These are phyloP conservation scores for Drosophila mojavensis DNA, from an alignment of 1,140 invertebrate genomes.

Conservation along the genomic window DNA sequence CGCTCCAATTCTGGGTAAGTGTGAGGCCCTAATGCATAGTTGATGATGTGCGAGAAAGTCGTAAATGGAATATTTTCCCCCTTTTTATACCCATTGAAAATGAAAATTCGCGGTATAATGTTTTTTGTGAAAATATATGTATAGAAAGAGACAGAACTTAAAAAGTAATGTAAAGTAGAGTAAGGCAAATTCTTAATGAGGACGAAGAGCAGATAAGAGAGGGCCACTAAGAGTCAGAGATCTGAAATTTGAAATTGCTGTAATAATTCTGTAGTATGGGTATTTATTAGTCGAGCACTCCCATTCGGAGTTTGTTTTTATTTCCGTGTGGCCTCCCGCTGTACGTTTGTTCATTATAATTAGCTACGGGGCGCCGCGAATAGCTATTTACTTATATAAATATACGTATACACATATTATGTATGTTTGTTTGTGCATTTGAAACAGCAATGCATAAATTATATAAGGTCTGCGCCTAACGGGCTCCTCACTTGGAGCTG, in stretches of 20 bases:
- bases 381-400: neutral
- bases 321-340: conserved; percentile 23
- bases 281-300: too few relatives aligned
- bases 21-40: conserved; percentile 53
- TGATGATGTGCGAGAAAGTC: conserved; percentile 61
- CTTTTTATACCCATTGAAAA: neutral
- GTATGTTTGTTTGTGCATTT: conserved; percentile 29
- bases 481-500: conserved; percentile 39
- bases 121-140: too few relatives aligned
- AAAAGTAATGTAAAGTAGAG: too few relatives aligned
- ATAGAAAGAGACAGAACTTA: too few relatives aligned
- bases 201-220: too few relatives aligned
- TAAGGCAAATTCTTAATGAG: too few relatives aligned
- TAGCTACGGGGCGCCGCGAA: conserved; percentile 41
- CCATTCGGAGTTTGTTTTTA: neutral
- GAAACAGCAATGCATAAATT: conserved; percentile 64
- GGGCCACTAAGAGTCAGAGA: too few relatives aligned
- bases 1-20: conserved; percentile 91
- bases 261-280: too few relatives aligned
- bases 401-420: neutral
- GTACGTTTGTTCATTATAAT: conserved; percentile 56
- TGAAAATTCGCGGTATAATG: too few relatives aligned
- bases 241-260: too few relatives aligned
- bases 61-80: conserved; percentile 46
- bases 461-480: conserved; percentile 31